Evolutionary conservation across 2,888 invertebrate species (phyloP).

Genomic region (Campoplex nolae): DNA sequence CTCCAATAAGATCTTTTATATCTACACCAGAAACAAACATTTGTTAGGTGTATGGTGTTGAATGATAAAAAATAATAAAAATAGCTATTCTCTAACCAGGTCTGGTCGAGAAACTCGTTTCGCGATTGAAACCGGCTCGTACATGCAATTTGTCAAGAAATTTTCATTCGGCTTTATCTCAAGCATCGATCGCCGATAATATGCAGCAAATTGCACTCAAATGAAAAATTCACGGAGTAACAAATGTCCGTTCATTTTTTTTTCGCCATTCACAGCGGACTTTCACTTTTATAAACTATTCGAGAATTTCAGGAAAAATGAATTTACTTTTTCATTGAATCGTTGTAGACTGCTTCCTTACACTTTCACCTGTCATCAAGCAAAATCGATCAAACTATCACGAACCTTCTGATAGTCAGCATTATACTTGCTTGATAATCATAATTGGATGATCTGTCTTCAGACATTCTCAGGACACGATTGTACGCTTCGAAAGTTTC

Average conservation of each 20-base stretch:
- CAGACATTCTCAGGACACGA: not conserved
- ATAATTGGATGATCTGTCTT: slow-evolving; percentile 14
- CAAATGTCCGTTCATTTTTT: not conserved
- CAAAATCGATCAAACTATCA: slow-evolving; percentile 59
- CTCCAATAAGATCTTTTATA: not conserved
- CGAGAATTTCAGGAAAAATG: slow-evolving; percentile 28
- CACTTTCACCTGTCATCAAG: slow-evolving; percentile 52
- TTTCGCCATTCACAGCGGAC: not conserved
- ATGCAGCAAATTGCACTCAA: slow-evolving; percentile 12
- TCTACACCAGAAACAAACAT: not conserved
- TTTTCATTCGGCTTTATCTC: slow-evolving; percentile 9
- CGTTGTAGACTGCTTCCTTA: not conserved
- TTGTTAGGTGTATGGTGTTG: not conserved
- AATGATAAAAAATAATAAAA: slow-evolving; percentile 3
- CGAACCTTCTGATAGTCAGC: slow-evolving; percentile 44
- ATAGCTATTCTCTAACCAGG: slow-evolving; percentile 5
- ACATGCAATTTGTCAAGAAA: slow-evolving; percentile 37
- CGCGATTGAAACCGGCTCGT: not conserved
- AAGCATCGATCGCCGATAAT: slow-evolving; percentile 14
- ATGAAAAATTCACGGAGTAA: not conserved
- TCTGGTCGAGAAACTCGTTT: slow-evolving; percentile 28
- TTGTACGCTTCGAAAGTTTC: not conserved
- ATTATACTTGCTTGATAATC: not conserved
- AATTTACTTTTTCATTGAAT: slow-evolving; percentile 26
- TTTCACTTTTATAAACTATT: slow-evolving; percentile 43